Evolutionary conservation across 2,888 invertebrate species (phyloP).

Genomic region (Asteroscopus sphinx): DNA sequence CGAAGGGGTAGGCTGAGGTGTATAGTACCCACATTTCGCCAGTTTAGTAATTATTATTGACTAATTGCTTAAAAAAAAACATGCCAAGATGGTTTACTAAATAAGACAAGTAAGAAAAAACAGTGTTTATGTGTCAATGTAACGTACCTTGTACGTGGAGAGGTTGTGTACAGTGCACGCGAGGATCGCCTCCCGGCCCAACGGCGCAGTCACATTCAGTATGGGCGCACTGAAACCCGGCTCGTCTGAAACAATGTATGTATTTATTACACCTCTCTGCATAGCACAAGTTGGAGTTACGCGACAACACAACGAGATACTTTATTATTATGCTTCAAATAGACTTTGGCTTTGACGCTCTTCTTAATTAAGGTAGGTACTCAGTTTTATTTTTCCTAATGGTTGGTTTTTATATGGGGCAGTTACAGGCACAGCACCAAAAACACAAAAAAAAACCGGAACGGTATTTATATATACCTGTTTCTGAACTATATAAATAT

Average conservation of each 20-base stretch:
- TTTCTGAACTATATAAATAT: background rate
- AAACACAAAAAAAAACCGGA: background rate
- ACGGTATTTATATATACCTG: too few species aligned
- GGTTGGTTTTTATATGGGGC: too few species aligned
- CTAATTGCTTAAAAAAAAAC: too few species aligned
- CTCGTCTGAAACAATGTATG: constrained; percentile 89
- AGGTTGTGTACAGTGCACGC: constrained; percentile 95
- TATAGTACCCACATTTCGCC: too few species aligned
- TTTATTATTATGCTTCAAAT: background rate
- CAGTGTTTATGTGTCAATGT: too few species aligned
- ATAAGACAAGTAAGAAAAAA: too few species aligned
- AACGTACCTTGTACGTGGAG: constrained; percentile 94
- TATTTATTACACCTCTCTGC: constrained; percentile 33
- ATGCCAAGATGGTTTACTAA: too few species aligned
- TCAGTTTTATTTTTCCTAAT: background rate
- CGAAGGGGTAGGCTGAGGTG: too few species aligned
- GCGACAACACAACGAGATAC: background rate
- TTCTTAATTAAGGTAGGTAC: background rate
- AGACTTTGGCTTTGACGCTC: background rate
- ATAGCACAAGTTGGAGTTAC: constrained; percentile 16
- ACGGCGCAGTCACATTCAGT: constrained; percentile 94
- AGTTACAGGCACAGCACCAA: too few species aligned
- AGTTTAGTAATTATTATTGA: too few species aligned
- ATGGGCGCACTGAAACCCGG: constrained; percentile 96
- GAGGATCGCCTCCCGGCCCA: constrained; percentile 95